Conservation (phyloP, 2,113 vertebrate species). For the Sclerurus mexicanus region DNA sequence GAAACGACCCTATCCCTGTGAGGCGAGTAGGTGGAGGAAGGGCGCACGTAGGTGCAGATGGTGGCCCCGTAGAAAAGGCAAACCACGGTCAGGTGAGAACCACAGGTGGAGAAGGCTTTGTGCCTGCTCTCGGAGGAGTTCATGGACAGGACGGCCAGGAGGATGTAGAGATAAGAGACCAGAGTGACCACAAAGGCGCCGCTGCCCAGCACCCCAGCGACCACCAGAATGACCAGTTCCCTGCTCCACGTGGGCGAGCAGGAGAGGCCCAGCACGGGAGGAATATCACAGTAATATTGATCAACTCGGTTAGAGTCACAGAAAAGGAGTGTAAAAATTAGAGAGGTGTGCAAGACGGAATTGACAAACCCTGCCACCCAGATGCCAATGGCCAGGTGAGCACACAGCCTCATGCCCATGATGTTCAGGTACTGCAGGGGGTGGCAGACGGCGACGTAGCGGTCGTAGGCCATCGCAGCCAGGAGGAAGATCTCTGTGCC, state of each 20-base stretch:
- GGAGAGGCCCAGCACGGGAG: constrained; percentile 33
- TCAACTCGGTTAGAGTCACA: constrained; percentile 15
- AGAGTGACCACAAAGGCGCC: neutral
- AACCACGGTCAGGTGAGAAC: constrained; percentile 46
- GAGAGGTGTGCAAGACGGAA: constrained; percentile 25
- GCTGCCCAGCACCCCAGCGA: constrained; percentile 11
- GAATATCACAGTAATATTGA: constrained; percentile 65
- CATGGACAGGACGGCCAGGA: neutral
- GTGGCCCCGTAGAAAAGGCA: constrained; percentile 66
- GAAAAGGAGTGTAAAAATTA: constrained; percentile 35
- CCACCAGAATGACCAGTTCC: neutral
- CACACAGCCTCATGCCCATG: neutral
- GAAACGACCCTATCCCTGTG: neutral
- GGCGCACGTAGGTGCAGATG: constrained; percentile 15
- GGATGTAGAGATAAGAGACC: neutral
- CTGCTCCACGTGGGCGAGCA: neutral
- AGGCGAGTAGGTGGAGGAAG: neutral
- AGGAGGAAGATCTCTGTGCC: constrained; percentile 64
- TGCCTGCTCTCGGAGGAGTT: neutral
- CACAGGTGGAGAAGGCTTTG: constrained; percentile 62
- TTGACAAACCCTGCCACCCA: neutral
- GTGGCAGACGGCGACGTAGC: constrained; percentile 32
- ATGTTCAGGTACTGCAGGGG: constrained; percentile 25
- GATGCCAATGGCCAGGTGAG: neutral
- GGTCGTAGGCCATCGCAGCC: constrained; percentile 60